Percentiles rank a stretch among this genome's conserved stretches.
Conservation (phyloP, 2,113 vertebrate species). For the Columba janthina region DNA sequence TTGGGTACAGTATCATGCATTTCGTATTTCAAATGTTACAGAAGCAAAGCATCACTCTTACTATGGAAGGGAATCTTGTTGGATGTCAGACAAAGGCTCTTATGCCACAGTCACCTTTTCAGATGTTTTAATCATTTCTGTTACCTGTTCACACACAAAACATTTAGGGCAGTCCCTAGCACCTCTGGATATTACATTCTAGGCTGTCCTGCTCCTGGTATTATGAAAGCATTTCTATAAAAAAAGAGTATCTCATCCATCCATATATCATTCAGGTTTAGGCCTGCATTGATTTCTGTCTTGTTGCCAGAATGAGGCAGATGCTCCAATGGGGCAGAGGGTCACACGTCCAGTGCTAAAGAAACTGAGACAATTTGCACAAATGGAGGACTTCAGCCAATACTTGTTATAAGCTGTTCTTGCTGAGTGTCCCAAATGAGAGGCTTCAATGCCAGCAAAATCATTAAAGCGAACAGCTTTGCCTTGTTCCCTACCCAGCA, state of each 20-base stretch:
- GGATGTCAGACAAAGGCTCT: neutral
- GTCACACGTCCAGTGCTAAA: neutral
- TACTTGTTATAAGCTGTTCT: constrained; percentile 18
- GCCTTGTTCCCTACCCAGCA: constrained; percentile 31
- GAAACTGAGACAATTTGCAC: constrained; percentile 25
- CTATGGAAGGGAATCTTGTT: neutral
- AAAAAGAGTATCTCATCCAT: neutral
- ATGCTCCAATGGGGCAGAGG: neutral
- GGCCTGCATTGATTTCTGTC: constrained; percentile 28
- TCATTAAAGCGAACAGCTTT: constrained; percentile 38
- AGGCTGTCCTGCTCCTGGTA: neutral
- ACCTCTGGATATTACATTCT: neutral
- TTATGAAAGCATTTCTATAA: neutral
- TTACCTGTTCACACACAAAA: neutral
- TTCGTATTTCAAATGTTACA: neutral
- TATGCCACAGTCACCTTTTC: neutral
- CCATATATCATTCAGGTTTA: neutral
- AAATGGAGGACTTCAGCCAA: constrained; percentile 33
- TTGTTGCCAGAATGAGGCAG: neutral
- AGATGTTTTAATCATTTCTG: neutral
- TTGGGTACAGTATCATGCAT: neutral
- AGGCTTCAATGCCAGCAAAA: constrained; percentile 40
- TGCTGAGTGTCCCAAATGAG: constrained; percentile 1
- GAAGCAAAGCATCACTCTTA: neutral
- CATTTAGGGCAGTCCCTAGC: neutral